Evolutionary conservation across 1,140 invertebrate genomes (phyloP).

Genomic region (Dreissena rostriformis): DNA sequence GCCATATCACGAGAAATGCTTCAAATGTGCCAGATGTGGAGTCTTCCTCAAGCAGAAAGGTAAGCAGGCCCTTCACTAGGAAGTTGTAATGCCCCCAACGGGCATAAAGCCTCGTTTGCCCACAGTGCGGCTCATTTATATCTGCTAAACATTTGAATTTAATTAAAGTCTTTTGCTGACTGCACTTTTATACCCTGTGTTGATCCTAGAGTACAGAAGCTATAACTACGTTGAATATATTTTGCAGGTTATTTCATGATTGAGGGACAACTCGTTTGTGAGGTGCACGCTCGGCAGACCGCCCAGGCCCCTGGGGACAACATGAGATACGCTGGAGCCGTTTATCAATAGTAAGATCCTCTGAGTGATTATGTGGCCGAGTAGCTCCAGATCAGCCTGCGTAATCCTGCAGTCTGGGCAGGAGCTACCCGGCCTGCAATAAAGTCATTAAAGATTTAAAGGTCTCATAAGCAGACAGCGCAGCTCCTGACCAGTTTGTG

Average conservation of each 20-base stretch:
- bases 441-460: no score
- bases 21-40: conserved; percentile 97
- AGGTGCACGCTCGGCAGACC: conserved; percentile 90
- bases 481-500: no score
- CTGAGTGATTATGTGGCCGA: not conserved
- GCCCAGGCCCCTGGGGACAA: conserved; percentile 69
- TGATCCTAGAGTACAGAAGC: not conserved
- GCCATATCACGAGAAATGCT: conserved; percentile 97
- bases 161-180: not conserved
- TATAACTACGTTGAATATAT: not conserved
- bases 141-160: not conserved
- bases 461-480: no score
- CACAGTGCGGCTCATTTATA: no score
- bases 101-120: no score
- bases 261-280: conserved; percentile 97
- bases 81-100: no score
- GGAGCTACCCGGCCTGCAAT: no score
- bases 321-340: conserved; percentile 68
- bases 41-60: conserved; percentile 93
- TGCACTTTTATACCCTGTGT: not conserved
- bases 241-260: conserved; percentile 93
- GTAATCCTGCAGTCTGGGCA: no score
- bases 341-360: conserved; percentile 64
- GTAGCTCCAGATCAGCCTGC: no score
- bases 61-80: conserved; percentile 28